Conservation (phyloP, 2,113 vertebrate species). For the Brienomyrus brachyistius region DNA sequence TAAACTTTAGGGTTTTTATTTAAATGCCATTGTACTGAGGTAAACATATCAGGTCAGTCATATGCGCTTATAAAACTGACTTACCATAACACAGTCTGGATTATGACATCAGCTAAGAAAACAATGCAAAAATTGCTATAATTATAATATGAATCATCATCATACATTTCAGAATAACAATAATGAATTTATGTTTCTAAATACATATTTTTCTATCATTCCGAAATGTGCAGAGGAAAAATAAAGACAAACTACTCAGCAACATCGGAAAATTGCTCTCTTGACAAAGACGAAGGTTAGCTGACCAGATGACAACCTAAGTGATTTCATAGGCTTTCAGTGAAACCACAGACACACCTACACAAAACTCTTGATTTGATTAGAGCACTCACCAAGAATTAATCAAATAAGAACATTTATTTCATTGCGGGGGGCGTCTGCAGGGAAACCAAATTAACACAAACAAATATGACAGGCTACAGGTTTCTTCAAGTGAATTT, state of each 20-base stretch:
- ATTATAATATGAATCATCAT: neutral
- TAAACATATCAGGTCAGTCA: neutral
- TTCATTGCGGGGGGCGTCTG: neutral
- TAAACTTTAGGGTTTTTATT: neutral
- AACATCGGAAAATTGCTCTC: neutral
- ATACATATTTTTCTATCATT: neutral
- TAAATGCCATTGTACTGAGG: neutral
- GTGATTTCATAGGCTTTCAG: neutral
- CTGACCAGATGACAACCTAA: neutral
- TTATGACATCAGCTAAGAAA: neutral
- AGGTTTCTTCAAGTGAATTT: neutral
- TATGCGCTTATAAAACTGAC: neutral
- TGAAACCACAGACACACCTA: neutral
- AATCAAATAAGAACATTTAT: neutral
- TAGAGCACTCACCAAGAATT: neutral
- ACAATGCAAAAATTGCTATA: neutral
- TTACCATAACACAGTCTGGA: neutral
- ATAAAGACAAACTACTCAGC: neutral
- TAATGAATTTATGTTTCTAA: neutral
- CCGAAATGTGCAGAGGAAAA: neutral
- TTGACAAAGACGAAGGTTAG: neutral
- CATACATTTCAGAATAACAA: neutral
- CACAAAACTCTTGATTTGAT: neutral
- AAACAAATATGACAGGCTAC: neutral
- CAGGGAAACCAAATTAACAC: neutral